Base-by-base conservation (phyloP, 2,113 vertebrate genomes). In the Prionailurus viverrinus region DNA sequence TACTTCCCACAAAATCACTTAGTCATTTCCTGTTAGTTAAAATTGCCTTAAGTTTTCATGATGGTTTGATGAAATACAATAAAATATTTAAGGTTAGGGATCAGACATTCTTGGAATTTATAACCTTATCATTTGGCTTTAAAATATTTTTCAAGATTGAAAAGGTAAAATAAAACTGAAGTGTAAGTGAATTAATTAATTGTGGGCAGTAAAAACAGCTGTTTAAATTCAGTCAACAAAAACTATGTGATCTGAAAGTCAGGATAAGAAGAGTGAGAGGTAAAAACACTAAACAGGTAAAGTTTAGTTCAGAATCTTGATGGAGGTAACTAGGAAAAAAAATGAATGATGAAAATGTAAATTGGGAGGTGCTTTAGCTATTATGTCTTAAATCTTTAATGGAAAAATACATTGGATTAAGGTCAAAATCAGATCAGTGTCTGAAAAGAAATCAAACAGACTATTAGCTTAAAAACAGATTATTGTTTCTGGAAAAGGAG, bases 131-230 rank as follows among this genome's bases (percentile, higher is more conserved):
- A 91, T 79, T 96, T 92, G 36, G 45, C 1, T 69, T 76, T 85
- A 92, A 96, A 76, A 51, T 66, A 15, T 55, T 94, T 66, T 96
- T 69, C n/a, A 85, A 90, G 55, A 89, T 81, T 48, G 21, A 84
- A 96, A 79, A 90, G 80, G 65, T 27, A 68, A 79, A 94, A 48
- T 71, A 39, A 51, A 86, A 86, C 15, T 63, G 53, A 63, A 73
- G 7, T 7, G 11, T 83, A 31, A 66, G 19, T 84, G 15, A 94
- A 79, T 39, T 93, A 94, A 79, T 39, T 93, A 66, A 21, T 41
- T 76, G 5, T 79, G 18, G n/a, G 74, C 61, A 88, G 29, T 51
- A 51, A 83, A 27, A 93, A 79, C 11, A 88, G 31, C 4, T 71
- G 21, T 89, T 87, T 69, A 85, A 65, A 31, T 58, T 66, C 31